Conservation (phyloP, 1,140 invertebrate genomes). For the Euglossa dilemma region DNA sequence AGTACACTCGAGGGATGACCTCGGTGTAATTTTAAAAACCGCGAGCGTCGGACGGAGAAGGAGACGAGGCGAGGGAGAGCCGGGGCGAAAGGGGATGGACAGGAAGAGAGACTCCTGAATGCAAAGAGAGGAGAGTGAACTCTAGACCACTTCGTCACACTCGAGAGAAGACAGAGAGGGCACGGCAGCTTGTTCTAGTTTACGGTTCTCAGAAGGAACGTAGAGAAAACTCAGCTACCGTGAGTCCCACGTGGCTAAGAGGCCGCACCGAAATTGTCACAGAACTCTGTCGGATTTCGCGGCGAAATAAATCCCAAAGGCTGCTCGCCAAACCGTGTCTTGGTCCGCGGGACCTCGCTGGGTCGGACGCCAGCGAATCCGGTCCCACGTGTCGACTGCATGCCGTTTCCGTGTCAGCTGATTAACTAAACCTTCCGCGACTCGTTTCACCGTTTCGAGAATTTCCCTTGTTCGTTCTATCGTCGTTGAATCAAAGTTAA, state of each 20-base stretch:
- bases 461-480: too few species aligned
- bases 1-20: not conserved
- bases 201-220: constrained; percentile 67
- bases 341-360: not conserved
- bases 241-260: constrained; percentile 59
- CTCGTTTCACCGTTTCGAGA: too few species aligned
- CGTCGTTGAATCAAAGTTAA: too few species aligned
- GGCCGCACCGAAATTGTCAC: constrained; percentile 63
- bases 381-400: not conserved
- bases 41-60: not conserved
- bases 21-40: constrained; percentile 38
- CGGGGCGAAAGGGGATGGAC: constrained; percentile 44
- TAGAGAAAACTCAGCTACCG: constrained; percentile 45
- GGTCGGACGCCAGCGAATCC: not conserved
- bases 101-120: constrained; percentile 46
- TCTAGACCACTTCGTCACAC: constrained; percentile 74
- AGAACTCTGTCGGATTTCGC: constrained; percentile 49
- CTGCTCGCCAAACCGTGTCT: not conserved
- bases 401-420: not conserved
- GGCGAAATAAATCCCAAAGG: constrained; percentile 43
- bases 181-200: constrained; percentile 73
- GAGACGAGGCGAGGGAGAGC: not conserved
- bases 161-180: constrained; percentile 64
- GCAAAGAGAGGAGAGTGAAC: constrained; percentile 59
- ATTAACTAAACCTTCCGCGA: too few species aligned